Base-by-base conservation (phyloP, 2,113 vertebrate genomes). In the Centropristis striata region DNA sequence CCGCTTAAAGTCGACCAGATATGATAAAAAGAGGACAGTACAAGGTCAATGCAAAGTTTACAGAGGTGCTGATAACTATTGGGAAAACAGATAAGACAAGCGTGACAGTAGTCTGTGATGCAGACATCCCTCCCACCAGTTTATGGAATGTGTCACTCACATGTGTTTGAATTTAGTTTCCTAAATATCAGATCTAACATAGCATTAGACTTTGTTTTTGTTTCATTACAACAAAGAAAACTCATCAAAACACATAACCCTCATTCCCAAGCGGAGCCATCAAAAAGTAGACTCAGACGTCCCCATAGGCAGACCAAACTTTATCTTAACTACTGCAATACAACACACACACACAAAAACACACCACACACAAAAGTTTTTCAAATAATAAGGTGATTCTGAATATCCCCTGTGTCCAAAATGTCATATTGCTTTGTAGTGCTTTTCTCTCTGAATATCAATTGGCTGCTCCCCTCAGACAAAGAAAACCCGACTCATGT, bases 401-500 rank as follows among this genome's bases (percentile, higher is more conserved):
- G 20, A 42, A 9, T 57, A 57, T 71, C 42, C 7, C 27, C 28
- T 10, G 39, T 75, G 60, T 61, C 44, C 28, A 16, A 57, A 73
- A 67, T 75, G 50, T 47, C 18, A 58, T 63, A 39, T 25, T 64
- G 42, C 55, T 74, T 76, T 60, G 59, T 57, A 14, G 50, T 61
- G 12, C 23, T 11, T 68, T 63, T 74, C 23, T 51, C 49, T 71
- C 23, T 75, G 28, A 85, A 76, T 78, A 28, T 58, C 69, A 80
- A 50, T 75, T 47, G 16, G 41, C 21, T 60, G 1, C 41, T 80
- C 65, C 65, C 37, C 37, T 27, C 15, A 70, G 70, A 75, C 60
- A 63, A 23, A 59, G 54, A 80, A 82, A 71, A 49, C 39, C 11
- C 3, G 8, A 63, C 78, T 84, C 39, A 36, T 81, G 83, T 76